Base-by-base conservation (phyloP, 2,888 invertebrate genomes). In the Agrochola litura region DNA sequence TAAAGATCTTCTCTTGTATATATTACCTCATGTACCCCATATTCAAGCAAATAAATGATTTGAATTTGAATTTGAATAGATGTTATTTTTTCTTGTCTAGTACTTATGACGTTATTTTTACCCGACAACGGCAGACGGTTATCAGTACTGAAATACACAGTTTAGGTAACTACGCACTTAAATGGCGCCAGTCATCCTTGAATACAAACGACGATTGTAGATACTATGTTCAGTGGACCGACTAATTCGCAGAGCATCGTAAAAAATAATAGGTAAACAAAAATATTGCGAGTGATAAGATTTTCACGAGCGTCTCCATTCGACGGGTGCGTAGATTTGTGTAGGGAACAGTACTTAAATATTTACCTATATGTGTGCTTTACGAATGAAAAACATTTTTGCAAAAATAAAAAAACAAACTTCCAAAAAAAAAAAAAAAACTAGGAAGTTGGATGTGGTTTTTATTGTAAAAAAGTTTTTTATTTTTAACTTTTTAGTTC, bases 191-290 rank as follows among this genome's bases (percentile, higher is more conserved):
- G 43, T 65, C 16, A 46, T 60, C 16, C 41, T 49, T 46, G 37
- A 43, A 71, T 71, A 83, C 16, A 56, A 56, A 70, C 5, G 41
- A 41, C 16, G 69, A 77, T 65, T 22, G 46, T 16, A 43, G 43
- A 43, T 43, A 70, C 30, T 22, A 16, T n/a, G 25, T 52, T 63
- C 71, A 79, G 14, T 67, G 56, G 49, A 37, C 37, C 71, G 56
- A n/a, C 37, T 46, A 58, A 81, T 83, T 67, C 56, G 8, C 30
- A 71, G 30, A 78, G 49, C 25, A 61, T 81, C 81, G 79, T 81
- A 83, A 83, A 81, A 70, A 58, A 71, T 71, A 41, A 81, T 63
- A 56, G n/a, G 61, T 52, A 73, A 79, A 79, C 80, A 73, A 68
- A 73, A 79, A 52, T 68, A 84, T 54, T 1, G 72, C 30, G 14